phyloP scores from a whole-genome alignment of 2,113 vertebrate species.

The human (Homo sapiens) region DNA sequence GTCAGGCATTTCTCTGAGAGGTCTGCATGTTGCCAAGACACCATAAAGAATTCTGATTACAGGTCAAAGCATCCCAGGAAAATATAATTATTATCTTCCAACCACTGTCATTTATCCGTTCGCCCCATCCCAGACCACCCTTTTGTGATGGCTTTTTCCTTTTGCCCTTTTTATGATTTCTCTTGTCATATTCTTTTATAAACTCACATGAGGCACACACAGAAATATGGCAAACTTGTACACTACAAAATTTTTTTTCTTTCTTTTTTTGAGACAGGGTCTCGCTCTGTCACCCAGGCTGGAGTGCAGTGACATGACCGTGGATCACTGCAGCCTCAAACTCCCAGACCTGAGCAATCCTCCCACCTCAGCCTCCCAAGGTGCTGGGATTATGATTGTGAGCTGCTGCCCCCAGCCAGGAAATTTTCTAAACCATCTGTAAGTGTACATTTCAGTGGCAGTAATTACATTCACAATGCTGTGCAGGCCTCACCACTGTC shows the following conservation, averaged over 20 bases:
- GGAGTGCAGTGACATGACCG: too few relatives aligned
- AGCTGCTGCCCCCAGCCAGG: not conserved
- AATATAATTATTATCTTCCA: not conserved
- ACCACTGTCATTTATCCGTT: not conserved
- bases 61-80: conserved; percentile 25
- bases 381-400: too few relatives aligned
- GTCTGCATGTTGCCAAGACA: not conserved
- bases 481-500: not conserved
- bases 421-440: not conserved
- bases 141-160: not conserved
- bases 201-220: not conserved
- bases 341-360: too few relatives aligned
- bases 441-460: not conserved
- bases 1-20: conserved; percentile 1
- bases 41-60: conserved; percentile 40
- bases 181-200: not conserved
- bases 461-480: not conserved
- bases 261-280: too few relatives aligned
- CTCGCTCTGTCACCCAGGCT: too few relatives aligned
- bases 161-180: not conserved
- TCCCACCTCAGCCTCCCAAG: too few relatives aligned
- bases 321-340: too few relatives aligned
- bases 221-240: not conserved
- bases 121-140: not conserved
- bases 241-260: too few relatives aligned